Evolutionary conservation across 2,113 vertebrate genomes (phyloP), one percentile per base, ranked within the genome.

Genomic region (Corydoras maculifer): DNA sequence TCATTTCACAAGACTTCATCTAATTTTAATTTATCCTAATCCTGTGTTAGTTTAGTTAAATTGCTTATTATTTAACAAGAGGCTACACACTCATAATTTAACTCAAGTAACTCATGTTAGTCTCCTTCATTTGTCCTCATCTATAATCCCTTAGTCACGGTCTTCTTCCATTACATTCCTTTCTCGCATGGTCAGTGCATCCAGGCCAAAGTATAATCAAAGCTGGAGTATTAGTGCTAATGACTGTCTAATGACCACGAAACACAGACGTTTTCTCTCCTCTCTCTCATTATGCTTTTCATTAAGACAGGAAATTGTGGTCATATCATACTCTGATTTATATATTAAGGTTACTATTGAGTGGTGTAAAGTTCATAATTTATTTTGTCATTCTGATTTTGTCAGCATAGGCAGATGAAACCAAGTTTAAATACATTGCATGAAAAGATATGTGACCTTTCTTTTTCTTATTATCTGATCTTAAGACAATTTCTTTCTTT

Each of bases 251-350:
- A 77, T 73, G 75, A 77, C 61, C 63, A 59, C 55, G 43, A 32
- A 73, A 65, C 70, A 69, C 61, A 54, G 53, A 15, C 31, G 13
- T 12, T 61, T 13, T 57, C 12, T 70, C 58, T 61, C 57, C 14
- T 11, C 31, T 69, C 65, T 12, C 48, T 62, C 71, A 70, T 74
- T 77, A 74, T 73, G 58, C 63, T 48, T 74, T 69, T 77, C 62
- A 77, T 77, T 77, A 77, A 14, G 30, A 50, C 25, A 65, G 62
- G 62, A 74, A 74, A 70, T 70, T 73, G 57, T 59, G 15, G 57
- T 72, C 69, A 68, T 68, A 72, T 77, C 54, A 77, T 48, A 68
- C 58, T 66, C 18, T n/a, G 32, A 49, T 70, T 62, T 60, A 58
- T 68, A 54, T 58, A 62, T 63, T 58, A 25, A 35, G 15, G 18